Evolutionary conservation across 2,113 vertebrate genomes (phyloP).

Genomic region (Galbula dea): DNA sequence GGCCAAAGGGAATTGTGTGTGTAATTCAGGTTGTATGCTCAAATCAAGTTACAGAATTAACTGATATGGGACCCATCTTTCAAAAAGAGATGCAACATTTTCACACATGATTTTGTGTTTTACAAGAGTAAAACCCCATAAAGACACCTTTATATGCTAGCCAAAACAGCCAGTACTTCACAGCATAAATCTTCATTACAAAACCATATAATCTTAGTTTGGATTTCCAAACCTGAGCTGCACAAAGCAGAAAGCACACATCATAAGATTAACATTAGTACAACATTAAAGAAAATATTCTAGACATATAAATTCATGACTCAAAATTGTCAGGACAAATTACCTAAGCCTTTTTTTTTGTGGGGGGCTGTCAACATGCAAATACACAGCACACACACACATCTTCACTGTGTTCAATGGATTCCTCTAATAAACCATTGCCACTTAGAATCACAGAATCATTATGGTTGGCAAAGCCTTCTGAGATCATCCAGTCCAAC

Average conservation of each 20-base stretch:
- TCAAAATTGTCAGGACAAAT: not conserved
- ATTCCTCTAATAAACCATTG: not conserved
- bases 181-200: not conserved
- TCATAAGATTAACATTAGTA: not conserved
- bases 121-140: not conserved
- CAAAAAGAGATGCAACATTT: not conserved
- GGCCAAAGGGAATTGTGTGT: not conserved
- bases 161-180: not conserved
- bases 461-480: too few relatives aligned
- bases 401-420: not conserved
- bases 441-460: too few relatives aligned
- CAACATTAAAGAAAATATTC: not conserved
- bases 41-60: not conserved
- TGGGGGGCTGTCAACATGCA: not conserved
- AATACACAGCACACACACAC: not conserved
- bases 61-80: not conserved
- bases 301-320: not conserved
- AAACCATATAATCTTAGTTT: not conserved
- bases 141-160: not conserved
- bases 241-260: not conserved
- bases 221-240: not conserved
- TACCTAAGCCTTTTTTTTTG: not conserved
- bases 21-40: not conserved
- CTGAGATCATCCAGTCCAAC: too few relatives aligned
- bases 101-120: slow-evolving; percentile 28